Evolutionary conservation across 1,140 invertebrate genomes (phyloP), one percentile per base, ranked within the genome.

Genomic region (Drosophila simulans): DNA sequence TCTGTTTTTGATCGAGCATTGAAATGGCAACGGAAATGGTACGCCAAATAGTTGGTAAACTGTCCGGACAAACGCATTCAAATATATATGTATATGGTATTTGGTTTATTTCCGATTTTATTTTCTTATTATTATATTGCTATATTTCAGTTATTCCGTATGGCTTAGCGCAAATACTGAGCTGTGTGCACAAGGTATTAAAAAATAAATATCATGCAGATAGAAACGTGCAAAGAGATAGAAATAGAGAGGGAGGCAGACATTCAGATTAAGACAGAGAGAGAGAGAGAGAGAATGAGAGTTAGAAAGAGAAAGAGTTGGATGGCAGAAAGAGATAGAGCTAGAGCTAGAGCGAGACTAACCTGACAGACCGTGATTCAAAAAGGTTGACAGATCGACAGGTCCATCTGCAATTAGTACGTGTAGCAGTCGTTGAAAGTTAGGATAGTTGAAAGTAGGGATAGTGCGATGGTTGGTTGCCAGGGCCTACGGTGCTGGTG

Each of bases 291-390:
- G 25, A 45, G 31, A 31, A 31, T 31, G 31, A 31, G 31, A 31
- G 42, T 66, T 20, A 55, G n/a, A 51, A 8, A 70, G 20, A 66
- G 17, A 60, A 31, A 68, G 31, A 63, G 53, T 54, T 22, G 25
- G 27, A 31, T 17, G 48, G 48, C 27, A 59, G n/a, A 64, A 43
- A 65, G 34, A 57, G 45, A 64, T 8, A 62, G 45, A 64, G 25
- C 53, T 27, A 65, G 27, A 57, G 31, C 53, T 27, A 65, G 27
- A 57, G 51, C 15, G 12, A 42, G 78, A 92, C 92, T 93, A 92
- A 93, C 92, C 92, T 93, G 92, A 92, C 81, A 88, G 89, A 83
- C 92, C 91, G 76, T 92, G 91, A 86, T 92, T 92, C 80, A 92
- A 85, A 83, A 85, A 92, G 70, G 91, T 90, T 77, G 92, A 90